A percentile compares a stretch with the other conserved stretches of the same genome.
Evolutionary conservation across 2,888 invertebrate genomes (phyloP).

Genomic region (Hyles lineata): DNA sequence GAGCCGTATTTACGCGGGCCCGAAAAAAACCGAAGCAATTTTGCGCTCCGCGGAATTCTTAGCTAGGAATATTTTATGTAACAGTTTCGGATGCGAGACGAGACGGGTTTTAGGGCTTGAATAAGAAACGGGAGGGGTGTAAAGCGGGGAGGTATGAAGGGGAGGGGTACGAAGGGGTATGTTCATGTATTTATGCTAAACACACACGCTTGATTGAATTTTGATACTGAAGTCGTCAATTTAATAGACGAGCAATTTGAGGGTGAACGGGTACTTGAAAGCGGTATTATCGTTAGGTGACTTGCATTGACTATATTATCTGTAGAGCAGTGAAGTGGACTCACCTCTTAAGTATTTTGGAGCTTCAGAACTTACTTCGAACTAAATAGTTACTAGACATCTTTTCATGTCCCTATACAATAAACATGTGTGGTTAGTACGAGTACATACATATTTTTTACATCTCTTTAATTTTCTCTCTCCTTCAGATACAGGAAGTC

Average conservation of each 20-base stretch:
- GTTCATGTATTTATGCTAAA: slow-evolving; percentile 7
- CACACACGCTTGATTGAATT: not conserved
- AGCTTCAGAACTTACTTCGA: no score
- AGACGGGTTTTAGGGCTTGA: not conserved
- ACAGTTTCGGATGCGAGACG: not conserved
- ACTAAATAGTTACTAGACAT: no score
- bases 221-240: not conserved
- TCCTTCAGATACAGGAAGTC: no score
- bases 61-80: slow-evolving; percentile 10
- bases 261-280: no score
- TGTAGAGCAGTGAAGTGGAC: no score
- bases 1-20: slow-evolving; percentile 45
- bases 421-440: no score
- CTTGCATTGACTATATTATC: no score
- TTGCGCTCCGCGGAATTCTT: slow-evolving; percentile 29
- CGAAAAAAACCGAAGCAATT: slow-evolving; percentile 28
- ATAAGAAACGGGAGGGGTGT: not conserved
- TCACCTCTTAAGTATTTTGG: no score
- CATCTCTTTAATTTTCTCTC: no score
- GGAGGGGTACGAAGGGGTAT: not conserved
- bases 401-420: no score
- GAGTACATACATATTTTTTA: no score
- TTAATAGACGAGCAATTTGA: not conserved
- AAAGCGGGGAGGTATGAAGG: not conserved
- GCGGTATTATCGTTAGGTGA: no score